Base-by-base conservation (phyloP, 2,113 vertebrate species). In the Epinephelus lanceolatus region DNA sequence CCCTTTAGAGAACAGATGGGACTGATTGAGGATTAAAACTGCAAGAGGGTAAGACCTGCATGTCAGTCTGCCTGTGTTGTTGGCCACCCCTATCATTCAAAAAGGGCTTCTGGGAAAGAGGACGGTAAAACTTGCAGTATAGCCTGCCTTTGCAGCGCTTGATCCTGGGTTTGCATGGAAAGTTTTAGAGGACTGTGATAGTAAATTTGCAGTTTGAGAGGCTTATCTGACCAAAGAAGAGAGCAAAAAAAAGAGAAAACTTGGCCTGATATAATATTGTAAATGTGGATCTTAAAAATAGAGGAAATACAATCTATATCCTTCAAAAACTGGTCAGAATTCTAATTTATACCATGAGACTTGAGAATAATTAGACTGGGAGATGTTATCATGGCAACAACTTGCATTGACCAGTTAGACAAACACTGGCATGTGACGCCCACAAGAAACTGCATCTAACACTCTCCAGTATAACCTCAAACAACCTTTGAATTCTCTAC, bases 1-100 rank as follows among this genome's bases (percentile, higher is more conserved):
- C 21, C 62, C 27, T 51, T 27, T 7, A 47, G 62, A 47, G 62
- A 78, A 72, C 69, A 67, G 61, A 21, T 37, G 19, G 57, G 6
- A 9, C 27, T 5, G n/a, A 15, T 60, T 14, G 56, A 27, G 30
- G 61, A 37, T 68, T 18, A 11, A 7, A 40, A 27, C 27, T 23
- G 21, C 15, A 23, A 5, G 3, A 51, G 9, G 14, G 3, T 70
- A 33, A 12, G 0, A 57, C 25, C 57, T 33, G 47, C 45, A 70
- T 27, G 25, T 70, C 18, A 56, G n/a, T 47, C 56, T 8, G 47
- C n/a, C 63, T 49, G 70, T 8, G 27, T n/a, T 68, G 23, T 40
- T 42, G 23, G 13, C 15, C 17, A 42, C 4, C 17, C 10, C 6
- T 14, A 9, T 51, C 33, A 67, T 37, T 47, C 51, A 33, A 37